Percentiles rank a stretch among this genome's conserved stretches.
Conservation (phyloP, 2,888 invertebrate genomes). For the Pycnomerus fuliginosus region DNA sequence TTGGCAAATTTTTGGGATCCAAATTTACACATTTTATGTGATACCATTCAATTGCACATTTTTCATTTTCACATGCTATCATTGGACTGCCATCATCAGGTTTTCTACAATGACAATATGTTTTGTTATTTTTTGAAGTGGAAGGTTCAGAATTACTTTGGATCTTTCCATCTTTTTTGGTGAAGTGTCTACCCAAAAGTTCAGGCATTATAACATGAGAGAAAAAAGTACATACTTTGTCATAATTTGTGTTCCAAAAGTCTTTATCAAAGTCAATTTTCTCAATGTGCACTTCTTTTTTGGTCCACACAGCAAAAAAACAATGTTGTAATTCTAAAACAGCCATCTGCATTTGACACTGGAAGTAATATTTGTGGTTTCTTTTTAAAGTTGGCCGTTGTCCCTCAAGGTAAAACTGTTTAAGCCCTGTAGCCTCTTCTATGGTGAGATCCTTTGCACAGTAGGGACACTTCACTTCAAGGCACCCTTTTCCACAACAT, state of each 20-base stretch:
- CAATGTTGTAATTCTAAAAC: not conserved
- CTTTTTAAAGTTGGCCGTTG: not conserved
- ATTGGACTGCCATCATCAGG: too few species aligned
- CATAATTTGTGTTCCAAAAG: too few species aligned
- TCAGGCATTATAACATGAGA: not conserved
- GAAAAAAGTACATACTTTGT: not conserved
- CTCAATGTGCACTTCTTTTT: not conserved
- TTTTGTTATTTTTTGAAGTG: not conserved
- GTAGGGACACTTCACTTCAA: too few species aligned
- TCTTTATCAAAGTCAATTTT: not conserved
- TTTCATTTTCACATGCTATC: too few species aligned
- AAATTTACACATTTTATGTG: too few species aligned
- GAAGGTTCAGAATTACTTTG: not conserved
- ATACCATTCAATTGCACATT: too few species aligned
- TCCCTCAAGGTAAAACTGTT: not conserved
- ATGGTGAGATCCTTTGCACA: too few species aligned
- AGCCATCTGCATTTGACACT: conserved; percentile 3
- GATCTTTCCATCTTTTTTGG: not conserved
- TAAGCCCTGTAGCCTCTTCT: not conserved
- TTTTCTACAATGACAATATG: too few species aligned
- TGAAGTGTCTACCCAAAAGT: not conserved
- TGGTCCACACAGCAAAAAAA: conserved; percentile 1
- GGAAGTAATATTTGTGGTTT: conserved; percentile 1
- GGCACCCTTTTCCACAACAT: too few species aligned
- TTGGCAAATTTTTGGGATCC: too few species aligned